Evolutionary conservation across 2,113 vertebrate genomes (phyloP).

Genomic region (Lophochroa leadbeateri): DNA sequence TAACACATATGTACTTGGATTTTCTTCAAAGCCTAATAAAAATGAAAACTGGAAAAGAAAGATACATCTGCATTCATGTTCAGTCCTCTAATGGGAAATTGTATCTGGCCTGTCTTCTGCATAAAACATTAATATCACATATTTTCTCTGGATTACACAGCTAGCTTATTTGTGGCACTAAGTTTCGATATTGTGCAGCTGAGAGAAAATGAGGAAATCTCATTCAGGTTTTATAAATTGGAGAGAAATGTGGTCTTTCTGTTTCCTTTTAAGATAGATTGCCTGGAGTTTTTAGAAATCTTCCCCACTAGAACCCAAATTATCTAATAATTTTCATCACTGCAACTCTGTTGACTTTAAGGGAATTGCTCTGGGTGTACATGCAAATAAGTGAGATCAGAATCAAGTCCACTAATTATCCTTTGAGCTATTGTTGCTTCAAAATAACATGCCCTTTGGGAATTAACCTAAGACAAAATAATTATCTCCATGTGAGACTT

Average conservation of each 20-base stretch:
- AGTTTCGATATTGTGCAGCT: neutral
- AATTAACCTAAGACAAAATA: neutral
- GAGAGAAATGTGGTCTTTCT: neutral
- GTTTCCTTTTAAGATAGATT: neutral
- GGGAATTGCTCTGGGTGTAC: neutral
- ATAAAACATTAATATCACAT: neutral
- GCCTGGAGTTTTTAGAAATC: neutral
- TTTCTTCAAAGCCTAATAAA: constrained; percentile 19
- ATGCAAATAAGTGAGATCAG: neutral
- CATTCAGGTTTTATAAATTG: neutral
- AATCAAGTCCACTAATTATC: neutral
- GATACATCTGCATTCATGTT: neutral
- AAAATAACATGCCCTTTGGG: neutral
- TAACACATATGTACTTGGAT: neutral
- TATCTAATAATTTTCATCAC: neutral
- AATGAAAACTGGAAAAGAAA: neutral
- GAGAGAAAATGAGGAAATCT: neutral
- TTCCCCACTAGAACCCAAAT: neutral
- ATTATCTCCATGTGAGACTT: neutral
- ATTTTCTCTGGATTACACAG: neutral
- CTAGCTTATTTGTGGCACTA: neutral
- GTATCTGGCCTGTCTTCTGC: neutral
- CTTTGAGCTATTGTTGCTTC: neutral
- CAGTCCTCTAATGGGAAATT: neutral
- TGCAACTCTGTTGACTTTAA: neutral